A percentile compares a stretch with the other conserved stretches of the same genome.
Evolutionary conservation across 2,888 invertebrate genomes (phyloP).

Genomic region (Callosobruchus maculatus): DNA sequence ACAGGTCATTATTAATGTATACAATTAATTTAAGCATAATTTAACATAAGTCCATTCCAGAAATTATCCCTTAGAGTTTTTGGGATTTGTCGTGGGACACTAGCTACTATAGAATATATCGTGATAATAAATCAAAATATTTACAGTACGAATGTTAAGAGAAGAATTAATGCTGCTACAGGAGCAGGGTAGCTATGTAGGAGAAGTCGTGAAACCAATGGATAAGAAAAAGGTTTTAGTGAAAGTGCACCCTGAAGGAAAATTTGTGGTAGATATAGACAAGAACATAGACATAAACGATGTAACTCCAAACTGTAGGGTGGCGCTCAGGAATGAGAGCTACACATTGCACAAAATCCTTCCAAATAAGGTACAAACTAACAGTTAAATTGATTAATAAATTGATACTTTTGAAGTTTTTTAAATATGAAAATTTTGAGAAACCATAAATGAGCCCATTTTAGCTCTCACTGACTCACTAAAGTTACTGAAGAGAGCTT

Average conservation of each 20-base stretch:
- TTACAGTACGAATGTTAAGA: constrained; percentile 88
- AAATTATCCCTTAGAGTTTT: no score
- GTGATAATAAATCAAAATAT: no score
- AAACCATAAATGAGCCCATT: no score
- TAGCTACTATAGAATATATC: no score
- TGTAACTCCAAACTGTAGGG: constrained; percentile 95
- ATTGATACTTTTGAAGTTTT: no score
- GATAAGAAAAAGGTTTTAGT: constrained; percentile 99
- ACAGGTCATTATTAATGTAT: no score
- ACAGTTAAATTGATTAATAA: not conserved
- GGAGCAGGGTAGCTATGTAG: constrained; percentile 99
- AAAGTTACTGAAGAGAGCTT: no score
- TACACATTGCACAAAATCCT: constrained; percentile 98
- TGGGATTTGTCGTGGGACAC: no score
- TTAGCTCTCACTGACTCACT: no score
- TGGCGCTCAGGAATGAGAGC: constrained; percentile 96
- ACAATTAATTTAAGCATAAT: no score
- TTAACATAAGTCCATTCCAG: no score
- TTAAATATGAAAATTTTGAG: no score
- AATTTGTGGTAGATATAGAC: constrained; percentile 98
- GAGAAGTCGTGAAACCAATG: constrained; percentile 99
- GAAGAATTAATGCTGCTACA: constrained; percentile 94
- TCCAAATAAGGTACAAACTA: constrained; percentile 77
- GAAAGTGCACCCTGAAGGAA: constrained; percentile 99
- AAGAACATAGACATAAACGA: constrained; percentile 98